A percentile compares a stretch with the other conserved stretches of the same genome.
These are phyloP conservation scores for Lutraria rhynchaena DNA, from an alignment of 1,140 invertebrate species.

Conservation along the genomic window DNA sequence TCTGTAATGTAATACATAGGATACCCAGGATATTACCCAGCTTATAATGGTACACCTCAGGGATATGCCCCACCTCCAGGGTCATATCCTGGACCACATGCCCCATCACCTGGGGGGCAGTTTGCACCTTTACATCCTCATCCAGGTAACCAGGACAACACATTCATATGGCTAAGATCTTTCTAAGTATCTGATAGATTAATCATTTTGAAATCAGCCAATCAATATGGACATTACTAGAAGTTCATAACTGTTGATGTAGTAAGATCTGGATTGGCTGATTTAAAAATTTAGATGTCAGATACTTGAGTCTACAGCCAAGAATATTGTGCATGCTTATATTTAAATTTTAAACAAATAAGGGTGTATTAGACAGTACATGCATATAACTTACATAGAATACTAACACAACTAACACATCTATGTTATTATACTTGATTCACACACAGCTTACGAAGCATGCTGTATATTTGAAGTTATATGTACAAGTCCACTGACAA, in stretches of 20 bases:
- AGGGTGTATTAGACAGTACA: no score
- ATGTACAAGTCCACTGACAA: no score
- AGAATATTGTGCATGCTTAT: no score
- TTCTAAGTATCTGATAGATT: not conserved
- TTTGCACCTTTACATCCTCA: conserved; percentile 43
- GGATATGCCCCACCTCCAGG: conserved; percentile 34
- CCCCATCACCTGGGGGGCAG: conserved; percentile 53
- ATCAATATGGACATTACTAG: not conserved
- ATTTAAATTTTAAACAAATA: no score
- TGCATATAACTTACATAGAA: no score
- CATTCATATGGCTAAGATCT: not conserved
- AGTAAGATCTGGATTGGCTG: not conserved
- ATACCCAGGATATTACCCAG: conserved; percentile 46
- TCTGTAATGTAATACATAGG: conserved; percentile 33
- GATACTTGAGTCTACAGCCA: no score
- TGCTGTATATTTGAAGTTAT: no score
- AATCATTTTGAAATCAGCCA: not conserved
- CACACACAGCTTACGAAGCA: no score
- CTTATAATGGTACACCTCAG: conserved; percentile 55
- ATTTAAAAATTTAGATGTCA: no score
- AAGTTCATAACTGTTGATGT: not conserved
- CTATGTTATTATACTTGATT: no score
- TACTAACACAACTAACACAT: no score
- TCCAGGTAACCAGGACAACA: conserved; percentile 23
- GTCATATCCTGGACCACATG: conserved; percentile 28